A percentile compares a stretch with the other conserved stretches of the same genome.
Evolutionary conservation across 2,888 invertebrate species (phyloP).

Genomic region (Heteropelma amictum): DNA sequence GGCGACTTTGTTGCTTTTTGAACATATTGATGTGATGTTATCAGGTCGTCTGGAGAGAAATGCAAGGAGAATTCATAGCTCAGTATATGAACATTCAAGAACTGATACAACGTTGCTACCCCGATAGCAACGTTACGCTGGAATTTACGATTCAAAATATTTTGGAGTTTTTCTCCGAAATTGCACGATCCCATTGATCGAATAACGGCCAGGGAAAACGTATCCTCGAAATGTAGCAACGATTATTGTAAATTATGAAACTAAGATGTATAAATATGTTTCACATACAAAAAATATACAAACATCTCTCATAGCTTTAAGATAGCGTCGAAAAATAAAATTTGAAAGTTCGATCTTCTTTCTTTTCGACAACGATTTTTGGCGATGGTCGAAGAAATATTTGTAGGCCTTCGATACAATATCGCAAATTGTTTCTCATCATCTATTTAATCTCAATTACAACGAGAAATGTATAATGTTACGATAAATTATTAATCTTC

Average conservation of each 20-base stretch:
- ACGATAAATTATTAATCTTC: constrained; percentile 34
- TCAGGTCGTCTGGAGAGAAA: constrained; percentile 98
- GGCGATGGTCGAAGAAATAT: too few relatives aligned
- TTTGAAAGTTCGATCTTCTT: neutral
- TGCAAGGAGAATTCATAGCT: constrained; percentile 99
- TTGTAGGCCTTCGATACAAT: too few relatives aligned
- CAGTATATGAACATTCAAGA: constrained; percentile 97
- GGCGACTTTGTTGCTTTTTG: neutral
- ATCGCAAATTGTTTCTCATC: neutral
- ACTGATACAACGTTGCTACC: constrained; percentile 96
- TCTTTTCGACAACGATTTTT: neutral
- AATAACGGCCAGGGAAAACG: neutral
- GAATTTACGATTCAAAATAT: constrained; percentile 98
- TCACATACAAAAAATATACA: constrained; percentile 13
- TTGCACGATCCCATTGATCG: constrained; percentile 93
- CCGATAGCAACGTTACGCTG: constrained; percentile 94
- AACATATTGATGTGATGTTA: constrained; percentile 54
- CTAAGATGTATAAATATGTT: constrained; percentile 30
- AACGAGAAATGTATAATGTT: constrained; percentile 8
- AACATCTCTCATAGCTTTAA: constrained; percentile 34
- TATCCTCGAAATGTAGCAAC: neutral
- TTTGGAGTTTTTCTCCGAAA: constrained; percentile 97
- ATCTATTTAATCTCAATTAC: constrained; percentile 37
- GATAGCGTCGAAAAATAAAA: constrained; percentile 25
- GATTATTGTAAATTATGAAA: constrained; percentile 34